phyloP scores from a whole-genome alignment of 2,888 invertebrate species.

The Sisyra terminalis region DNA sequence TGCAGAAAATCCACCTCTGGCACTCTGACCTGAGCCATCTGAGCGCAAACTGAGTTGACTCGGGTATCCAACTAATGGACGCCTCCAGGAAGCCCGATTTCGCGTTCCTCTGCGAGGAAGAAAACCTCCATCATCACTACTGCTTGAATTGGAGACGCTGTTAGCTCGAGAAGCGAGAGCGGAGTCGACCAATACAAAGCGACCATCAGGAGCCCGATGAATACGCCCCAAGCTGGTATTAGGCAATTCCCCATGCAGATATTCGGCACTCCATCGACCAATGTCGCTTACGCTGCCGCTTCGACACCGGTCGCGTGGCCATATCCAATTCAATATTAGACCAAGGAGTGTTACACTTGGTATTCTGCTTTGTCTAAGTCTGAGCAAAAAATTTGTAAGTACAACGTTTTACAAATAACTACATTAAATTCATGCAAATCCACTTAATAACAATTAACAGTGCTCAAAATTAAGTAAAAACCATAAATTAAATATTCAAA shows the following conservation, averaged over 20 bases:
- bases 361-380: conserved; percentile 90
- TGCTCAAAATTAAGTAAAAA: not conserved
- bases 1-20: conserved; percentile 20
- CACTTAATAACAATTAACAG: not conserved
- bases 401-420: not conserved
- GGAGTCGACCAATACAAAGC: conserved; percentile 46
- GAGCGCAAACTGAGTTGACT: conserved; percentile 50
- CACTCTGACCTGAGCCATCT: conserved; percentile 43
- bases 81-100: conserved; percentile 44
- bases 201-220: conserved; percentile 56
- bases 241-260: conserved; percentile 21
- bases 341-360: conserved; percentile 70
- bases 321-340: conserved; percentile 55
- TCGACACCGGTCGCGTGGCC: conserved; percentile 55
- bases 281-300: conserved; percentile 26
- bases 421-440: not conserved
- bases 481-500: not conserved
- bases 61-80: conserved; percentile 44
- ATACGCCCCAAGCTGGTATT: conserved; percentile 43
- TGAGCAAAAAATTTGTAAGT: conserved; percentile 23
- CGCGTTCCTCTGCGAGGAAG: conserved; percentile 43
- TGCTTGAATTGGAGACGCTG: conserved; percentile 36
- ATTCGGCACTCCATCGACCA: conserved; percentile 26
- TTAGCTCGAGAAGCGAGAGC: conserved; percentile 32
- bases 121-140: conserved; percentile 68